These are phyloP conservation scores for Helicolenus hilgendorfi DNA, from an alignment of 2,797 vertebrate species.

Conservation along the genomic window DNA sequence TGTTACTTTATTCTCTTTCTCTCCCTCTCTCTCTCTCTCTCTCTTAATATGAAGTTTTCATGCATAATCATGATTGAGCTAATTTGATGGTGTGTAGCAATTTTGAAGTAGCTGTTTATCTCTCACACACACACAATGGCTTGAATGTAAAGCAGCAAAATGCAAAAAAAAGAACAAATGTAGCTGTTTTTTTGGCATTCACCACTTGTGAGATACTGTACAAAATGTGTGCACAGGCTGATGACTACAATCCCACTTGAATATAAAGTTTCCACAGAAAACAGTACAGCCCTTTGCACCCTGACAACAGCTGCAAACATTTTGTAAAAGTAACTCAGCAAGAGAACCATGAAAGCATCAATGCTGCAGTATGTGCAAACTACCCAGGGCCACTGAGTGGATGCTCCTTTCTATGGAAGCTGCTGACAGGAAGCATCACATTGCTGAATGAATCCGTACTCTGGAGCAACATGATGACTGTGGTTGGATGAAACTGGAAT, in stretches of 20 bases:
- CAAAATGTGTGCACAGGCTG: not conserved
- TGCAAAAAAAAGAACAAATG: not conserved
- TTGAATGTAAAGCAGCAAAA: not conserved
- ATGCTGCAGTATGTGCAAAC: not conserved
- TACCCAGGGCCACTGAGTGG: not conserved
- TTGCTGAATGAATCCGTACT: not conserved
- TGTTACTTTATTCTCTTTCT: not conserved
- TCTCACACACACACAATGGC: not conserved
- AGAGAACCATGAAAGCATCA: not conserved
- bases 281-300: not conserved
- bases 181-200: not conserved
- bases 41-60: slow-evolving; percentile 8
- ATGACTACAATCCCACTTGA: not conserved
- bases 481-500: not conserved
- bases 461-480: not conserved
- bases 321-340: not conserved
- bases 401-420: not conserved
- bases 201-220: not conserved
- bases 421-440: not conserved
- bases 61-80: slow-evolving; percentile 22
- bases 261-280: not conserved
- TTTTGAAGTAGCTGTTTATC: slow-evolving; percentile 1
- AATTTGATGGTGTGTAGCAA: slow-evolving; percentile 16
- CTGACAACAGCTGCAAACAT: not conserved
- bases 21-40: not conserved